These are phyloP conservation scores for Coendou prehensilis DNA, from an alignment of 2,797 vertebrate species.

Conservation along the genomic window DNA sequence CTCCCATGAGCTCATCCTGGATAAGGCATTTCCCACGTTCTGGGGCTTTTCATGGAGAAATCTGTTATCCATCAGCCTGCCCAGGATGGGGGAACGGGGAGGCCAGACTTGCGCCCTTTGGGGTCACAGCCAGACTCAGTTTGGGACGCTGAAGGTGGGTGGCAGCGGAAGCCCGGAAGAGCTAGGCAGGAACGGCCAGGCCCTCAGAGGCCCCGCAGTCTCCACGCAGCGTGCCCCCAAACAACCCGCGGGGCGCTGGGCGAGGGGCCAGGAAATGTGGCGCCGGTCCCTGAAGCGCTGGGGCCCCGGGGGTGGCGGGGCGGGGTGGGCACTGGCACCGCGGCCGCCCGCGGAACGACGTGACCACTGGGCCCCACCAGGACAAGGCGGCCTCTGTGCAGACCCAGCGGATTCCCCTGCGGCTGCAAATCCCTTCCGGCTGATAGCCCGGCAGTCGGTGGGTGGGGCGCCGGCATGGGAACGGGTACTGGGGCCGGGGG, in stretches of 20 bases:
- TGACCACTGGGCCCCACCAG: slow-evolving; percentile 34
- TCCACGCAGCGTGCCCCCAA: not conserved
- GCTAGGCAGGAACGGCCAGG: not conserved
- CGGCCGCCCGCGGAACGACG: not conserved
- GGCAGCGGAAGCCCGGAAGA: not conserved
- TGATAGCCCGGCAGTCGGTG: not conserved
- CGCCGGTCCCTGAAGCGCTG: slow-evolving; percentile 40
- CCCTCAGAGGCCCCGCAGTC: not conserved
- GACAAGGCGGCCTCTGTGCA: slow-evolving; percentile 78
- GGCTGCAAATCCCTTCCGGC: slow-evolving; percentile 77
- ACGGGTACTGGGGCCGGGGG: not conserved
- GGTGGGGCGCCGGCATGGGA: slow-evolving; percentile 20
- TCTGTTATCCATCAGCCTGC: not conserved
- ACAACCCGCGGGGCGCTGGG: not conserved
- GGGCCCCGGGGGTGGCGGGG: not conserved
- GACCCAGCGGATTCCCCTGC: slow-evolving; percentile 47
- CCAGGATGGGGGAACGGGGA: not conserved
- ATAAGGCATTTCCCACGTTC: not conserved
- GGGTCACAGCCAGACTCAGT: too few relatives aligned
- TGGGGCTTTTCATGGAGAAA: slow-evolving; percentile 35
- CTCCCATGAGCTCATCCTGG: not conserved
- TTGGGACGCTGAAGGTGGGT: not conserved
- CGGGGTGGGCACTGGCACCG: slow-evolving; percentile 1
- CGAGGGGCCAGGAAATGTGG: slow-evolving; percentile 55
- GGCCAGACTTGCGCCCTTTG: not conserved